phyloP scores from a whole-genome alignment of 1,140 invertebrate genomes.

The Marisa cornuarietis region DNA sequence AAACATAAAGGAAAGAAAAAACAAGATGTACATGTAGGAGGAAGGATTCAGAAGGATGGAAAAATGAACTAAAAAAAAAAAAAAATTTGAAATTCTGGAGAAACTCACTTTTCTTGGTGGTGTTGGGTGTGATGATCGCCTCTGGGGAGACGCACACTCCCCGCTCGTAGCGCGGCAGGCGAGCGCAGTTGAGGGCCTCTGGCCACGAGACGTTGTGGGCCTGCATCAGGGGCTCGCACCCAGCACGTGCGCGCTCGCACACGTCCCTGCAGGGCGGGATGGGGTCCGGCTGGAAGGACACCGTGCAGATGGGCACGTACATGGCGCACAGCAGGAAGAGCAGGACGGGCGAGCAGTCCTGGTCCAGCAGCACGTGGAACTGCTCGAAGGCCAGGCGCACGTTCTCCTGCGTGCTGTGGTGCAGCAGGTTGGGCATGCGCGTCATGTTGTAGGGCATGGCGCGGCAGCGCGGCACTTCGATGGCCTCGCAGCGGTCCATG shows the following conservation, averaged over 20 bases:
- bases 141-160: constrained; percentile 60
- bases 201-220: constrained; percentile 60
- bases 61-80: constrained; percentile 2
- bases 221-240: constrained; percentile 60
- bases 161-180: constrained; percentile 55
- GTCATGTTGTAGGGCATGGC: constrained; percentile 64
- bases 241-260: constrained; percentile 50
- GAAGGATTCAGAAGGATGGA: constrained; percentile 21
- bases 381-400: constrained; percentile 59
- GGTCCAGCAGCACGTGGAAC: constrained; percentile 52
- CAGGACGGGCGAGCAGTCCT: constrained; percentile 58
- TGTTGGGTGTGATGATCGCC: constrained; percentile 52
- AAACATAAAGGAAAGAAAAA: not conserved
- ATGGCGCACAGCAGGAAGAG: constrained; percentile 61
- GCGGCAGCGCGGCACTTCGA: constrained; percentile 61
- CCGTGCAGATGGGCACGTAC: constrained; percentile 61
- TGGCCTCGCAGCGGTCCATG: constrained; percentile 58
- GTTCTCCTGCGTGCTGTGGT: constrained; percentile 63
- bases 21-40: constrained; percentile 4
- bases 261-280: constrained; percentile 60
- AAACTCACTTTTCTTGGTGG: constrained; percentile 13
- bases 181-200: constrained; percentile 49
- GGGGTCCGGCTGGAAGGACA: constrained; percentile 52
- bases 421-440: constrained; percentile 62
- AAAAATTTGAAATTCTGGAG: not conserved